Evolutionary conservation across 2,797 vertebrate species (phyloP).

Genomic region (Leucoraja ocellata): DNA sequence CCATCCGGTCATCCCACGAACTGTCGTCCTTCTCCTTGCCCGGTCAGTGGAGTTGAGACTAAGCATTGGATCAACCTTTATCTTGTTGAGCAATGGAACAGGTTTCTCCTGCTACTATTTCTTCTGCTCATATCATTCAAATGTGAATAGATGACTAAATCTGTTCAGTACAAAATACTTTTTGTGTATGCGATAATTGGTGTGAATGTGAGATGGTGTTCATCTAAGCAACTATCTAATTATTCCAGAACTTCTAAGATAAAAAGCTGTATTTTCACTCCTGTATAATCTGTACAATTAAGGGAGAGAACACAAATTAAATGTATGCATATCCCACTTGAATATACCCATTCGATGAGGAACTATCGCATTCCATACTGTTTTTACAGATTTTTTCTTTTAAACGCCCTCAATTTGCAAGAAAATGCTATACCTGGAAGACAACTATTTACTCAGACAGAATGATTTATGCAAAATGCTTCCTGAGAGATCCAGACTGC

Average conservation of each 20-base stretch:
- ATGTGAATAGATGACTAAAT: not conserved
- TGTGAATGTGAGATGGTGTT: not conserved
- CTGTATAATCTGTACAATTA: not conserved
- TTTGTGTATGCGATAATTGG: too few species aligned
- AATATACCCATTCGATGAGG: not conserved
- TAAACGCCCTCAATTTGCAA: not conserved
- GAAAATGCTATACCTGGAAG: not conserved
- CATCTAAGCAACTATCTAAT: not conserved
- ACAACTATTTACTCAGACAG: conserved; percentile 27
- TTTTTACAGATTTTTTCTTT: not conserved
- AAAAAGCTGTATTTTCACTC: not conserved
- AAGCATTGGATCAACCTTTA: too few species aligned
- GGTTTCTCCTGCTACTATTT: too few species aligned
- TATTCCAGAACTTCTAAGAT: not conserved
- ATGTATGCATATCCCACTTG: not conserved
- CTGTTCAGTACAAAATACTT: not conserved
- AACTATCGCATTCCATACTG: not conserved
- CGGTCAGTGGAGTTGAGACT: too few species aligned
- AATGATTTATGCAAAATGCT: conserved; percentile 30
- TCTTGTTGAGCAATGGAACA: too few species aligned
- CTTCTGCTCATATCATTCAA: too few species aligned
- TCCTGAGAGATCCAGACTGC: conserved; percentile 32
- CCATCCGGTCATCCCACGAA: too few species aligned
- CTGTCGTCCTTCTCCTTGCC: too few species aligned
- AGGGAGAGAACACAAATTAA: not conserved